phyloP scores from a whole-genome alignment of 2,888 invertebrate species.

The Scaeva pyrastri region DNA sequence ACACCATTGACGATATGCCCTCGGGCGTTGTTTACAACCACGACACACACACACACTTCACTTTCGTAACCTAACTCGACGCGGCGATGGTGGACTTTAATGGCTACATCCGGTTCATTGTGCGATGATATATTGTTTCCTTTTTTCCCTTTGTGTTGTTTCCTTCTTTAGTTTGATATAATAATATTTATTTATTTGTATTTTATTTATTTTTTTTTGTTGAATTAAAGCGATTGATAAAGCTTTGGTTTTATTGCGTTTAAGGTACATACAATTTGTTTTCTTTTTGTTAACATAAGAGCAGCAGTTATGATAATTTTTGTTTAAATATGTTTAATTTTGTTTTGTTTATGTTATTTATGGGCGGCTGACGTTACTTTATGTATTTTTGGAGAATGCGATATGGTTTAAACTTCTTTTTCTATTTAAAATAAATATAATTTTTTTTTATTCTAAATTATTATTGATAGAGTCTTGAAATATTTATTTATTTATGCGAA shows the following conservation, averaged over 20 bases:
- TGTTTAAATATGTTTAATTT: too few relatives aligned
- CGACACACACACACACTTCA: slow-evolving; percentile 41
- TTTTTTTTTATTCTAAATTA: slow-evolving; percentile 4
- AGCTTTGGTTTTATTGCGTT: slow-evolving; percentile 41
- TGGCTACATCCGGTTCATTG: slow-evolving; percentile 34
- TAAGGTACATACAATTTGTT: slow-evolving; percentile 38
- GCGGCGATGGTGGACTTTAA: slow-evolving; percentile 41
- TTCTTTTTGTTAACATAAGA: slow-evolving; percentile 12
- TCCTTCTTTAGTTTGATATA: background rate
- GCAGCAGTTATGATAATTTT: slow-evolving; percentile 23
- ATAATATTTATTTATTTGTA: too few relatives aligned
- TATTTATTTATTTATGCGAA: slow-evolving; percentile 50
- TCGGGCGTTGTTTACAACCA: slow-evolving; percentile 31
- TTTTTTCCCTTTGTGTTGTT: background rate
- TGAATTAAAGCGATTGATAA: slow-evolving; percentile 28
- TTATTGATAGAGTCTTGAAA: slow-evolving; percentile 25
- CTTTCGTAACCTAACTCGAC: slow-evolving; percentile 41
- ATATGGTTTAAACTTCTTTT: slow-evolving; percentile 38
- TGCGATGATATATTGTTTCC: slow-evolving; percentile 8
- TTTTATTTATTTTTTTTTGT: background rate
- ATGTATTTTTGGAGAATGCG: slow-evolving; percentile 52
- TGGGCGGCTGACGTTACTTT: slow-evolving; percentile 83
- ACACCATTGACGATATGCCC: slow-evolving; percentile 35
- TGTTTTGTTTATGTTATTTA: slow-evolving; percentile 54
- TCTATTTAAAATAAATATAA: background rate